Evolutionary conservation across 1,140 invertebrate genomes (phyloP).

Genomic region (Drosophila arawakana): DNA sequence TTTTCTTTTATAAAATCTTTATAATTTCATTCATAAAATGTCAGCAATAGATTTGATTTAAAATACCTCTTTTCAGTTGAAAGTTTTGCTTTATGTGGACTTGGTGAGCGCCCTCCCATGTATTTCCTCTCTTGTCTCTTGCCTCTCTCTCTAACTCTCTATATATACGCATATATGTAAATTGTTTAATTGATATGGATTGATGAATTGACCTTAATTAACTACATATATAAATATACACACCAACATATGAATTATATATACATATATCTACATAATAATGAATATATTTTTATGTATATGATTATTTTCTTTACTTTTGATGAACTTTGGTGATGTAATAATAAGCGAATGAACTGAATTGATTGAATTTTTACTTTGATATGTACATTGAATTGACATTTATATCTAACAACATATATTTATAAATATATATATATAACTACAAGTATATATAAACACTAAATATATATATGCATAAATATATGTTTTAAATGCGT

Average conservation of each 20-base stretch:
- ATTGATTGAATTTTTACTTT: constrained; percentile 78
- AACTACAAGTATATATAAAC: constrained; percentile 27
- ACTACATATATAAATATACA: constrained; percentile 34
- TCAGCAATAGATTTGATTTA: constrained; percentile 12
- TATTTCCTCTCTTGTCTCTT: constrained; percentile 59
- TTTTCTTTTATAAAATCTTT: neutral
- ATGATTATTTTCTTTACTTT: constrained; percentile 75
- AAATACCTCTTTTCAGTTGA: constrained; percentile 27
- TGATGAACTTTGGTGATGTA: constrained; percentile 81
- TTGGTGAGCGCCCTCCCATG: constrained; percentile 69
- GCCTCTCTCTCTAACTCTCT: constrained; percentile 58
- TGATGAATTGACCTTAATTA: constrained; percentile 57
- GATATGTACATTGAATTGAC: constrained; percentile 66
- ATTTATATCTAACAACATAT: constrained; percentile 53
- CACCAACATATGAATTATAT: constrained; percentile 14
- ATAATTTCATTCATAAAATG: neutral
- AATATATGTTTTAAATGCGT: constrained; percentile 36
- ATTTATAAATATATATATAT: constrained; percentile 24
- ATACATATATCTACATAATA: constrained; percentile 60
- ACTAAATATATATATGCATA: constrained; percentile 43
- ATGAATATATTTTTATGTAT: constrained; percentile 67
- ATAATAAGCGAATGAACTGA: constrained; percentile 80
- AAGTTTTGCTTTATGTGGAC: constrained; percentile 66
- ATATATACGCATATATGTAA: constrained; percentile 55
- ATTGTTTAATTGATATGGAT: constrained; percentile 58